A percentile compares a stretch with the other conserved stretches of the same genome.
Evolutionary conservation across 2,113 vertebrate genomes (phyloP).

Genomic region (Oncorhynchus tshawytscha): DNA sequence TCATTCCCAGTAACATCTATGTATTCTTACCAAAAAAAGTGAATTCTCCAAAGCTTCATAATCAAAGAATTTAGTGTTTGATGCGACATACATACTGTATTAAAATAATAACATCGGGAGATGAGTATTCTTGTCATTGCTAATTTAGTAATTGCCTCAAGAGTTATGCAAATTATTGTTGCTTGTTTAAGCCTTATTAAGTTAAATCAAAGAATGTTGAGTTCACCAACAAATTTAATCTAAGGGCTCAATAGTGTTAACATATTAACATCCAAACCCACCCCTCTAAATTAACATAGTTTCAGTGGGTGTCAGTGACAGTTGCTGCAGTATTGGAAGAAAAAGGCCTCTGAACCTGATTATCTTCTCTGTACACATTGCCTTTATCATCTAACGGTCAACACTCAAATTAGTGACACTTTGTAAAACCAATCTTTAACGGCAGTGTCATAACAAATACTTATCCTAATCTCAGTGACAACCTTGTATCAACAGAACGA

Average conservation of each 20-base stretch:
- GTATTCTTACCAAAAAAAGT: background rate
- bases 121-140: background rate
- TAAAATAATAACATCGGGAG: background rate
- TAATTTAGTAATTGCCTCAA: background rate
- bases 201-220: constrained; percentile 1
- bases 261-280: constrained; percentile 8
- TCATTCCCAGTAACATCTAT: background rate
- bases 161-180: background rate
- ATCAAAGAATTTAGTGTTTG: background rate
- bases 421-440: background rate
- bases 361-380: background rate
- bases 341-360: background rate
- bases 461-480: background rate
- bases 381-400: background rate
- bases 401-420: background rate
- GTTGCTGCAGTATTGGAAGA: background rate
- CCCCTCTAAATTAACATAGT: background rate
- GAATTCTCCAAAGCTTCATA: background rate
- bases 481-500: background rate
- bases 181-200: background rate
- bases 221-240: constrained; percentile 3
- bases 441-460: background rate
- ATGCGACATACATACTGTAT: background rate
- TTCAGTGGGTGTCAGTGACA: background rate
- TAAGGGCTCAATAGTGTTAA: background rate